Evolutionary conservation across 1,140 invertebrate species (phyloP).

Genomic region (Drosophila virilis): DNA sequence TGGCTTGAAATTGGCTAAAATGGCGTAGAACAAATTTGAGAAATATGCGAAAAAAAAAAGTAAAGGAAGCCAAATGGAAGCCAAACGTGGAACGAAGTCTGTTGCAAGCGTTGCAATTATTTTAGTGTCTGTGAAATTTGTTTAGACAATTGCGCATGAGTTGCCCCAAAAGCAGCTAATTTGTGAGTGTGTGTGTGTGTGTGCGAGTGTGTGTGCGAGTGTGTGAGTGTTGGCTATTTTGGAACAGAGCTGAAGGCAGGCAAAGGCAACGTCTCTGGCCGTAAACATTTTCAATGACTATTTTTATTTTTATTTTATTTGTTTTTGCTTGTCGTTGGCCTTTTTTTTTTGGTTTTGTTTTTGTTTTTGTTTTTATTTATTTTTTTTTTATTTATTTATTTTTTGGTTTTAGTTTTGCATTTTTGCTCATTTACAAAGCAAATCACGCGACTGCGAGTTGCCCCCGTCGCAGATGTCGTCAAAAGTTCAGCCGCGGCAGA

Average conservation of each 20-base stretch:
- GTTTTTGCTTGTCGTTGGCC: slow-evolving; percentile 47
- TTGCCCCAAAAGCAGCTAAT: slow-evolving; percentile 34
- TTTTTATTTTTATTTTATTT: slow-evolving; percentile 68
- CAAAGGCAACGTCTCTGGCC: slow-evolving; percentile 48
- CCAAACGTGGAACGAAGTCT: slow-evolving; percentile 17
- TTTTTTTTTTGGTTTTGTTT: slow-evolving; percentile 48
- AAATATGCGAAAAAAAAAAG: neutral
- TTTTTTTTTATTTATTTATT: slow-evolving; percentile 48
- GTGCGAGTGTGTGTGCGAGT: slow-evolving; percentile 6
- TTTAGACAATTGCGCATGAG: slow-evolving; percentile 40
- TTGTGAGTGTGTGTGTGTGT: slow-evolving; percentile 2
- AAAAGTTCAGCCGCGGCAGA: slow-evolving; percentile 55
- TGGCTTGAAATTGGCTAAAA: no score
- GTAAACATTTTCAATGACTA: slow-evolving; percentile 81
- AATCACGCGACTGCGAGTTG: slow-evolving; percentile 75
- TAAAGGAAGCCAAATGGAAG: slow-evolving; percentile 7
- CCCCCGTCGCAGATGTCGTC: slow-evolving; percentile 70
- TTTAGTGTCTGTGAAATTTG: slow-evolving; percentile 41
- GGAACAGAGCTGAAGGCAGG: slow-evolving; percentile 48
- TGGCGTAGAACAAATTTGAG: no score
- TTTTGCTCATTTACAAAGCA: slow-evolving; percentile 79
- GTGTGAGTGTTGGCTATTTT: slow-evolving; percentile 52
- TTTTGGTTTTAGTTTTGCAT: slow-evolving; percentile 73
- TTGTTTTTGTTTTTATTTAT: slow-evolving; percentile 39
- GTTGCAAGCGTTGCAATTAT: slow-evolving; percentile 33